Conservation (phyloP, 2,888 invertebrate species). For the Chironomus tentans region DNA sequence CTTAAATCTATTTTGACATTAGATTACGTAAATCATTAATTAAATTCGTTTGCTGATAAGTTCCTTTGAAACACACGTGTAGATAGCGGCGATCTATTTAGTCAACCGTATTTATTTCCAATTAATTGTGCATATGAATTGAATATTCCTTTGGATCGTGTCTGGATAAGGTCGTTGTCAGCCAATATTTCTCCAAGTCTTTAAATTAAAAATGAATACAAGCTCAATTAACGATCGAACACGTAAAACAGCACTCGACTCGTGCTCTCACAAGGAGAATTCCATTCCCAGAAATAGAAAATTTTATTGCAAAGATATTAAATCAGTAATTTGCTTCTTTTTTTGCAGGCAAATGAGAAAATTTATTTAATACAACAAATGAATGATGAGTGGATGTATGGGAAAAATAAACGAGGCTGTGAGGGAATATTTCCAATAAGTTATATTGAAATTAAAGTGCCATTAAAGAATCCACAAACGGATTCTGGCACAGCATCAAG, state of each 20-base stretch:
- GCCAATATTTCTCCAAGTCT: no score
- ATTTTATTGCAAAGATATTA: neutral
- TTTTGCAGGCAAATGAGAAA: constrained; percentile 58
- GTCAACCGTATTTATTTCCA: no score
- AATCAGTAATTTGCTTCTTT: constrained; percentile 27
- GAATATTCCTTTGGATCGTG: no score
- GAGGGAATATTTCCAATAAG: constrained; percentile 76
- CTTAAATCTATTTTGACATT: no score
- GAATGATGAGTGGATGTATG: constrained; percentile 73
- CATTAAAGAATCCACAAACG: constrained; percentile 44
- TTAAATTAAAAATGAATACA: no score
- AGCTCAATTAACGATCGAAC: no score
- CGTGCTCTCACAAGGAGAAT: neutral
- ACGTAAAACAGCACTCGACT: no score
- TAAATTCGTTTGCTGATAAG: no score
- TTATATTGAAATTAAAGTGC: constrained; percentile 67
- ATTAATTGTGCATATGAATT: neutral
- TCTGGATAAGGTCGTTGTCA: no score
- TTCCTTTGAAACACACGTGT: no score
- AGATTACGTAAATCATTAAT: neutral
- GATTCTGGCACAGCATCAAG: neutral
- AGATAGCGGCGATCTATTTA: no score
- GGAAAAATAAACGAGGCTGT: constrained; percentile 53
- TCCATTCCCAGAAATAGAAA: neutral
- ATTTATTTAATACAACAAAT: constrained; percentile 60